A percentile compares a stretch with the other conserved stretches of the same genome.
Evolutionary conservation across 2,888 invertebrate species (phyloP).

Genomic region (Drosophila neonasuta): DNA sequence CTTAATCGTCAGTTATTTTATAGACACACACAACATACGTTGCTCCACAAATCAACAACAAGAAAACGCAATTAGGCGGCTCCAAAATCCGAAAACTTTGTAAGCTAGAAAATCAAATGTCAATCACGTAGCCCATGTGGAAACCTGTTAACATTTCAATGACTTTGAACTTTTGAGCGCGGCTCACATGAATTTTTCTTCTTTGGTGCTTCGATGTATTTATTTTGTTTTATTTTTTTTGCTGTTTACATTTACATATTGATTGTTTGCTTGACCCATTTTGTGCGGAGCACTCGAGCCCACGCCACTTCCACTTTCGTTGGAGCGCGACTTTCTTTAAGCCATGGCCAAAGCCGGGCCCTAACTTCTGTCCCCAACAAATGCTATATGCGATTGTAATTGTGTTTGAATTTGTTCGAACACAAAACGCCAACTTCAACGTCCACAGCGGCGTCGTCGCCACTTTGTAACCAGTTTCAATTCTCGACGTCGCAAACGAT

Average conservation of each 20-base stretch:
- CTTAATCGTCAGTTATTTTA: constrained; percentile 24
- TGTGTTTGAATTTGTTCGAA: constrained; percentile 28
- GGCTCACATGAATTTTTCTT: constrained; percentile 15
- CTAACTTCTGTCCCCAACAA: constrained; percentile 10
- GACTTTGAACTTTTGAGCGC: constrained; percentile 70
- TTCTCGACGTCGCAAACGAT: constrained; percentile 43
- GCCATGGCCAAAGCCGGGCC: constrained; percentile 27
- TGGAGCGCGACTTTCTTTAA: constrained; percentile 64
- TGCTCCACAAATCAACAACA: constrained; percentile 36
- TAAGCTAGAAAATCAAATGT: constrained; percentile 59
- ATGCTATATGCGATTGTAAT: not conserved
- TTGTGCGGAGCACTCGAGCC: constrained; percentile 49
- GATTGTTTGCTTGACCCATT: constrained; percentile 72
- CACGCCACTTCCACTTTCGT: constrained; percentile 76
- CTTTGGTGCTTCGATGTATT: not conserved
- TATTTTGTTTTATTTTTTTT: constrained; percentile 22
- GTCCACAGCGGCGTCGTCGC: constrained; percentile 6
- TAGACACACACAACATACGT: constrained; percentile 12
- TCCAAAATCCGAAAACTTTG: constrained; percentile 3
- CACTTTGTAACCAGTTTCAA: constrained; percentile 58
- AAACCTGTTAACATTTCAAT: constrained; percentile 74
- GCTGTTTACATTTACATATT: constrained; percentile 62
- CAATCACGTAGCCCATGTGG: constrained; percentile 61
- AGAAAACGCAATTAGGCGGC: constrained; percentile 63
- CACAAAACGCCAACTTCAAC: not conserved